phyloP scores from a whole-genome alignment of 2,797 vertebrate genomes.

The Enteromius mattozi region DNA sequence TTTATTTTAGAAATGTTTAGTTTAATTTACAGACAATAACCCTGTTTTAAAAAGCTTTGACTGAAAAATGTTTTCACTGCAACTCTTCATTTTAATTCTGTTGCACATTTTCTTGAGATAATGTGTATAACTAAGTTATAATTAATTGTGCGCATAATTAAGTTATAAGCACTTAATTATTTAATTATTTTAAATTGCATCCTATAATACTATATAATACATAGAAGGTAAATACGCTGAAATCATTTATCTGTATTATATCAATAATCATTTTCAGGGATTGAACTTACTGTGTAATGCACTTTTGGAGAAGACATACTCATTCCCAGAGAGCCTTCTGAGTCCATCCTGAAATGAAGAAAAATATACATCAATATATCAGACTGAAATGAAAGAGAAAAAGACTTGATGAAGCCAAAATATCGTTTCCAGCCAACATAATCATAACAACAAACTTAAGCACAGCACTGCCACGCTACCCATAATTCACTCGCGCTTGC shows the following conservation, averaged over 20 bases:
- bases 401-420: conserved; percentile 25
- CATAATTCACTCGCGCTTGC: conserved; percentile 9
- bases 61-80: background rate
- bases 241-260: background rate
- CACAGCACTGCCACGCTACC: background rate
- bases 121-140: background rate
- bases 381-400: conserved; percentile 14
- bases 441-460: conserved; percentile 35
- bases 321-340: conserved; percentile 92
- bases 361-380: conserved; percentile 21
- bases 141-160: background rate
- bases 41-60: background rate
- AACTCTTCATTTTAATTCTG: background rate
- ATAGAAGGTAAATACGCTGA: background rate
- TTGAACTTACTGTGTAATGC: conserved; percentile 49
- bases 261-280: background rate
- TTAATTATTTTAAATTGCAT: background rate
- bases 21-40: background rate
- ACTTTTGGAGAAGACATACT: conserved; percentile 81
- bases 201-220: background rate
- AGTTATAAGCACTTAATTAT: background rate
- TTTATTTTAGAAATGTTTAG: background rate
- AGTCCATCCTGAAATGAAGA: conserved; percentile 86
- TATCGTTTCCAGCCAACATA: conserved; percentile 37
- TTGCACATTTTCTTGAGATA: background rate